Conservation (phyloP, 2,797 vertebrate species). For the Lemur catta region DNA sequence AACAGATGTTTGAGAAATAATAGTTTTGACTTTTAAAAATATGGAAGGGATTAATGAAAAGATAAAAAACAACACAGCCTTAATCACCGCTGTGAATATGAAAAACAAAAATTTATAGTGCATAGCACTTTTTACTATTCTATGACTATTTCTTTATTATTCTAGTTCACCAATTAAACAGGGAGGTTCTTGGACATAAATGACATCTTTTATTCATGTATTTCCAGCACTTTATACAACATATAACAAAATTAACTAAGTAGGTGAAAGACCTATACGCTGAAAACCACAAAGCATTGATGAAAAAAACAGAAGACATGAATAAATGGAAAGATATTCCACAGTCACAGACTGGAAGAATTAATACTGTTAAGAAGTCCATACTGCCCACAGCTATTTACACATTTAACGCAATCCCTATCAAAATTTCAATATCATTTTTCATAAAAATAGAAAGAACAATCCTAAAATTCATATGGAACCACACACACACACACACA, state of each 20-base stretch:
- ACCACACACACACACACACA: neutral
- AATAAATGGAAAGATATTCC: too few species aligned
- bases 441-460: neutral
- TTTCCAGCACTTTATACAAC: neutral
- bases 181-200: neutral
- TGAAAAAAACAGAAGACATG: neutral
- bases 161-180: neutral
- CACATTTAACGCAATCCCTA: too few species aligned
- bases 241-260: neutral
- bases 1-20: slow-evolving; percentile 19
- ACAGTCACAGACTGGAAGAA: too few species aligned
- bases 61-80: neutral
- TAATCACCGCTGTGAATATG: neutral
- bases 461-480: neutral
- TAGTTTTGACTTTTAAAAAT: slow-evolving; percentile 18
- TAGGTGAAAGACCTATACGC: neutral
- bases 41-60: neutral
- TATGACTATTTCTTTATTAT: neutral
- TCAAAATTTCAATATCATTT: too few species aligned
- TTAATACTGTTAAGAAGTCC: too few species aligned
- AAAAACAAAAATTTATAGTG: neutral
- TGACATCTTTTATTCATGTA: neutral
- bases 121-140: neutral
- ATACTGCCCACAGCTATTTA: too few species aligned
- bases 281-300: neutral